Percentiles rank a stretch among this genome's conserved stretches.
Evolutionary conservation across 2,888 invertebrate genomes (phyloP).

Genomic region (Oeneis ivallda): DNA sequence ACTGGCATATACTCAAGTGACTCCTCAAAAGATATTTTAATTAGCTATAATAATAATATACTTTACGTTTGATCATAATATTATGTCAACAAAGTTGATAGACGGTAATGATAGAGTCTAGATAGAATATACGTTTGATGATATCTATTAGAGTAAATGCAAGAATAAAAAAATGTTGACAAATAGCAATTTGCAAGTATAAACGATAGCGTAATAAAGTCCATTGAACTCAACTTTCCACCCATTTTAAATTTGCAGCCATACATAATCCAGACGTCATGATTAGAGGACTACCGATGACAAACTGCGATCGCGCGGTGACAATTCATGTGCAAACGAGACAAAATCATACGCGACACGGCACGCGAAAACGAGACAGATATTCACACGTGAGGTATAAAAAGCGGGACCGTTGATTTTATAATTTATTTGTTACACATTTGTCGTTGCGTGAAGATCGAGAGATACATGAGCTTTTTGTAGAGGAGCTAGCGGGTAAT

Average conservation of each 20-base stretch:
- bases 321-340: constrained; percentile 60
- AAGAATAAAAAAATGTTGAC: neutral
- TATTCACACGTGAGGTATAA: constrained; percentile 65
- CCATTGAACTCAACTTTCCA: constrained; percentile 63
- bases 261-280: constrained; percentile 70
- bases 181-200: constrained; percentile 14
- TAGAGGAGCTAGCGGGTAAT: constrained; percentile 68
- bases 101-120: neutral
- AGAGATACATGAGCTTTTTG: constrained; percentile 79
- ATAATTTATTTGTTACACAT: constrained; percentile 82
- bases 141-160: constrained; percentile 8
- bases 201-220: constrained; percentile 48
- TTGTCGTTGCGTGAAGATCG: constrained; percentile 81
- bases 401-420: constrained; percentile 77
- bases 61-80: neutral
- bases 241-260: constrained; percentile 43
- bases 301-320: constrained; percentile 65
- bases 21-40: constrained; percentile 20
- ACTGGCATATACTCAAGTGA: constrained; percentile 23
- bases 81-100: neutral
- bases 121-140: neutral
- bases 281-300: constrained; percentile 70
- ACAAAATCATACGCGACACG: constrained; percentile 47
- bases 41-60: constrained; percentile 2
- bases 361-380: constrained; percentile 52